Evolutionary conservation across 1,140 invertebrate genomes (phyloP).

Genomic region (Drosophila sp.): DNA sequence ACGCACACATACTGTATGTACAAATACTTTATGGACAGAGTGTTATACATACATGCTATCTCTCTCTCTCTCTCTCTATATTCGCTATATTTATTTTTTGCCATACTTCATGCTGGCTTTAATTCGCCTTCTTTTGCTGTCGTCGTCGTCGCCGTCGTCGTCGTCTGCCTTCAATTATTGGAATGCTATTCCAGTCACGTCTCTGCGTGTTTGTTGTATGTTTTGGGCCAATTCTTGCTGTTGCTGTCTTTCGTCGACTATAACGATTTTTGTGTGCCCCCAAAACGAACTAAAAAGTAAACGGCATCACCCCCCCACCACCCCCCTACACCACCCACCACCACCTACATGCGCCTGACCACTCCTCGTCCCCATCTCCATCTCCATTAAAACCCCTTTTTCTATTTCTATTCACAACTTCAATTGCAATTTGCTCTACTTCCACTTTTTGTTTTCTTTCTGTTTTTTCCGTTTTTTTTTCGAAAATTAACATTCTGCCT

Average conservation of each 20-base stretch:
- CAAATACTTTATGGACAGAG: not conserved
- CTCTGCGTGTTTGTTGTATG: constrained; percentile 57
- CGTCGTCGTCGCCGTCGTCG: constrained; percentile 32
- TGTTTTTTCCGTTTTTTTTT: constrained; percentile 50
- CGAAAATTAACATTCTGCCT: constrained; percentile 5
- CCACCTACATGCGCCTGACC: not conserved
- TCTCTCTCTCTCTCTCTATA: not conserved
- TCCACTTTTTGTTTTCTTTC: constrained; percentile 20
- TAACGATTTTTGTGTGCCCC: constrained; percentile 20
- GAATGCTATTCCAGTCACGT: constrained; percentile 73
- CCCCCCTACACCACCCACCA: not conserved
- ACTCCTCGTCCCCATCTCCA: too few relatives aligned
- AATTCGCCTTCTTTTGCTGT: constrained; percentile 66
- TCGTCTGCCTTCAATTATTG: constrained; percentile 67
- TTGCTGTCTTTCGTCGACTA: constrained; percentile 18
- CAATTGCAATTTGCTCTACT: constrained; percentile 26
- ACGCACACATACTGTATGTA: not conserved
- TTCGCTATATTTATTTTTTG: constrained; percentile 1
- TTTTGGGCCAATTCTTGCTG: constrained; percentile 11
- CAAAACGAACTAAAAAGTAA: constrained; percentile 14
- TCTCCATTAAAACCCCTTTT: not conserved
- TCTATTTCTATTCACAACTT: constrained; percentile 9
- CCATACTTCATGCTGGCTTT: constrained; percentile 70
- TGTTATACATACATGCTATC: not conserved
- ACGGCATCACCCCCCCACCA: not conserved